Evolutionary conservation across 2,113 vertebrate species (phyloP), one percentile per base, ranked within the genome.

Genomic region (Abramis brama): DNA sequence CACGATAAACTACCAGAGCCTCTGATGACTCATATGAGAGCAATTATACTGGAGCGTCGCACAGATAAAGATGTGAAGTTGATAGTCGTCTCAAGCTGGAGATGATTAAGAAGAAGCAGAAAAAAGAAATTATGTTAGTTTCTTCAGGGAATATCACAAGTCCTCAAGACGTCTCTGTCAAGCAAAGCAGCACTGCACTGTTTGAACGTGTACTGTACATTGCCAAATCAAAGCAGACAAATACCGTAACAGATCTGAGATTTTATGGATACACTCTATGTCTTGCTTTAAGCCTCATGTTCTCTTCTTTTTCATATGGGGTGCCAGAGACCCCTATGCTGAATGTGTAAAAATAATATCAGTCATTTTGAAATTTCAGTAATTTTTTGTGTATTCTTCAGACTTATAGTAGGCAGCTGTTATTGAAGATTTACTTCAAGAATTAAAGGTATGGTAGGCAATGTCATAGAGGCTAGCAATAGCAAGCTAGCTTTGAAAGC

Each of bases 101-200:
- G 21, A 84, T 59, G 39, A 75, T 45, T 59, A 84, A 43, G 36
- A 60, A 62, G 25, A 75, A 76, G 30, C 43, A 52, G 17, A 70
- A 39, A 11, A 79, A 84, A 83, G 9, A 50, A 82, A 52, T 21
- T 6, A 81, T 68, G 12, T 23, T 23, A 79, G 50, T 79, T 79
- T 64, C 82, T 79, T 47, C 66, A 74, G 39, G 27, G 76, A 80
- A 84, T 71, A 64, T 87, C 66, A 55, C 39, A 80, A 84, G 52
- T 79, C 52, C 78, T 78, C n/a, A n/a, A 36, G 39, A 59, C 25
- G 55, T 60, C 71, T 78, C 73, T 43, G 27, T 77, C 17, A 75
- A 23, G 59, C 5, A 66, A 73, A 55, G 50, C 25, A 62, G 7
- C 13, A 60, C 15, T 62, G 43, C 43, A 60, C 13, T 36, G 64